A percentile compares a stretch with the other conserved stretches of the same genome.
Evolutionary conservation across 2,888 invertebrate species (phyloP).

Genomic region (Nasonovia ribisnigri): DNA sequence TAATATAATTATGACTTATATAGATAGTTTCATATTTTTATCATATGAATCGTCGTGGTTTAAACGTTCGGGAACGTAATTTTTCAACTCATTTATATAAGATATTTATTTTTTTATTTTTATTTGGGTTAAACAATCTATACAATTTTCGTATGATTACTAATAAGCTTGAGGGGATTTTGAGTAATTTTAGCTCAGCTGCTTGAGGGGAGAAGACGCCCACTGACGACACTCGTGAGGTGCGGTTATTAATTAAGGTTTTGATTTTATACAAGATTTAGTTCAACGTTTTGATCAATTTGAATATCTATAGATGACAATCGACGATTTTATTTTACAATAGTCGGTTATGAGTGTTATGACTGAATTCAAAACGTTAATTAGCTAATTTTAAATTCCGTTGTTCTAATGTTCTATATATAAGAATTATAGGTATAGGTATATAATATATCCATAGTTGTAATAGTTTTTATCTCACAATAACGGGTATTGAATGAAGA

Average conservation of each 20-base stretch:
- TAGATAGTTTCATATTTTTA: too few species aligned
- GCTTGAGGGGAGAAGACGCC: neutral
- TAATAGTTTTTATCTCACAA: neutral
- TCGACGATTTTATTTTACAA: neutral
- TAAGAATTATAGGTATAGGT: too few species aligned
- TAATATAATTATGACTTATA: too few species aligned
- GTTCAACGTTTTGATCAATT: neutral
- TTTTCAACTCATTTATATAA: neutral
- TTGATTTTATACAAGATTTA: neutral
- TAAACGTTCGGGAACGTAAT: neutral
- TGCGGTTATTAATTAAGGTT: neutral
- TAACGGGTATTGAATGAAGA: neutral
- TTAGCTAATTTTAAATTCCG: neutral
- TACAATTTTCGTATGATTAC: too few species aligned
- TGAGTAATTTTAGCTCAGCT: neutral
- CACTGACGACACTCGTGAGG: neutral
- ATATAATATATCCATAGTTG: neutral
- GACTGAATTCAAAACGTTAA: neutral
- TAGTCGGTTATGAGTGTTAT: neutral
- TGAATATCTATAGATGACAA: neutral
- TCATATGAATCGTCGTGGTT: neutral
- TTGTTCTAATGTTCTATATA: too few species aligned
- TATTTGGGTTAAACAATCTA: neutral
- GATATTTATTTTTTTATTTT: neutral
- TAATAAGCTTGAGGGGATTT: neutral